Base-by-base conservation (phyloP, 1,140 invertebrate genomes). In the Eurosta solidaginis region DNA sequence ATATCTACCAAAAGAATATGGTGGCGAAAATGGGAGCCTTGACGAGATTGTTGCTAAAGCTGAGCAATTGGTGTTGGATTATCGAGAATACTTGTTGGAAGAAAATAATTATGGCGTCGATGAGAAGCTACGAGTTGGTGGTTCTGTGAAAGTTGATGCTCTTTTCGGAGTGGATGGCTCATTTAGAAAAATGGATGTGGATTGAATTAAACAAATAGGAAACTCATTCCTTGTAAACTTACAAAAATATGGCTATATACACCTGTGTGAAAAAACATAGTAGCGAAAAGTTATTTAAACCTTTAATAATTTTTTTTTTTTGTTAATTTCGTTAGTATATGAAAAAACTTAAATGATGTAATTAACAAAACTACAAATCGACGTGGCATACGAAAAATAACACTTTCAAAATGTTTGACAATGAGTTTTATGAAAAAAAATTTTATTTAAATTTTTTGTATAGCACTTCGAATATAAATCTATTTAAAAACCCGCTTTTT, bases 111-210 rank as follows among this genome's bases (percentile, higher is more conserved):
- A 89, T 80, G 87, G 89, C 10, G 86, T 88, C 2, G 87, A 91
- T 80, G 91, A 93, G 80, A 89, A 88, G 22, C 88, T 90, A 75
- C 84, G 91, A 22, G 1, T 45, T 1, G 73, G 44, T 14, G 54
- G 33, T 49, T 9, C 14, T 3, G 88, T 88, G 45, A 89, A 88
- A 25, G 78, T 88, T 3, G 87, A 88, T 49, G 88, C 88, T 50
- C 82, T 90, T 59, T 92, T 91, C 73, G 91, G 91, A 2, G 77
- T 90, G 14, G 89, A 91, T 78, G 91, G 91, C n/a, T 91, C 91
- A 17, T 92, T 92, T 81, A 88, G 91, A 49, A 81, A 79, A 78
- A 52, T 87, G 47, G 80, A 82, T 63, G 82, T 87, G 59, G 86
- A 87, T 81, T 87, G 75, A 76, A 73, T 20, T 45, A 9, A 50